Conservation (phyloP, 1,140 invertebrate species). For the Diuraphis noxia region DNA sequence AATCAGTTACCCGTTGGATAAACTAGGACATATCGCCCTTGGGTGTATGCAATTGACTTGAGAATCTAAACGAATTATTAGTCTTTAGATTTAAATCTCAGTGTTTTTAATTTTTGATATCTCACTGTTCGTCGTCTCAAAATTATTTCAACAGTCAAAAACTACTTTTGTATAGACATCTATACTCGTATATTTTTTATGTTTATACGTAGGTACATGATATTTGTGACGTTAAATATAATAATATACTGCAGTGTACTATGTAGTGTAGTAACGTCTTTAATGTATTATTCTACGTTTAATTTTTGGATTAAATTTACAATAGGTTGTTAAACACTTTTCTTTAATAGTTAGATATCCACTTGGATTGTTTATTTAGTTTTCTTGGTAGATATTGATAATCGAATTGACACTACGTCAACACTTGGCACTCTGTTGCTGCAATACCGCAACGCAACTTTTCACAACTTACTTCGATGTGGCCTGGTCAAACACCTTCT, state of each 20-base stretch:
- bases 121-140: too few relatives aligned
- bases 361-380: background rate
- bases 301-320: background rate
- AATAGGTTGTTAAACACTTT: background rate
- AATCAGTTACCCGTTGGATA: background rate
- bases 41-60: background rate
- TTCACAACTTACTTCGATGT: background rate
- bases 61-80: background rate
- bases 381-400: background rate
- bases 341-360: background rate
- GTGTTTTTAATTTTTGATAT: background rate
- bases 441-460: background rate
- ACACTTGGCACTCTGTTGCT: background rate
- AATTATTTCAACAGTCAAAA: background rate
- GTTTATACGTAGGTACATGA: background rate
- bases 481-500: background rate
- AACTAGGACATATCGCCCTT: slow-evolving; percentile 46
- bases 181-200: too few relatives aligned
- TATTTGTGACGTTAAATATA: background rate
- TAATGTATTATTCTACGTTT: background rate
- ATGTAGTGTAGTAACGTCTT: background rate
- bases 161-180: too few relatives aligned
- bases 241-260: background rate
- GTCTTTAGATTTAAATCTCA: background rate
- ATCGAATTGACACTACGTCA: background rate